Evolutionary conservation across 2,797 vertebrate genomes (phyloP), one percentile per base, ranked within the genome.

Genomic region (Malacoctenus gilli): DNA sequence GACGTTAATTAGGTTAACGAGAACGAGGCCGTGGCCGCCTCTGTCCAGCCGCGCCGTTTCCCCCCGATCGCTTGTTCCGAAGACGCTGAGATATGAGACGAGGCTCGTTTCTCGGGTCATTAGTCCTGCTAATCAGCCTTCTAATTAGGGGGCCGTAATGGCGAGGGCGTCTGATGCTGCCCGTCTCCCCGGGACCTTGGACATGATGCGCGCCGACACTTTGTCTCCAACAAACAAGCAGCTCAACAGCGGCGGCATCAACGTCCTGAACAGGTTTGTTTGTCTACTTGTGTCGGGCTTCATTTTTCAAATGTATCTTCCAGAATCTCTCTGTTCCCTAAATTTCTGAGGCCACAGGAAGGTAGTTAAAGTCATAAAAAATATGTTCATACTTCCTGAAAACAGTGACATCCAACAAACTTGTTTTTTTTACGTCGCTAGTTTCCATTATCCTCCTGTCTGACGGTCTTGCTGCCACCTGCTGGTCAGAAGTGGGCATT

Each of bases 51-150:
- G 42, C 6, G 51, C 65, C 1, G 52, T 13, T 46, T 2, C 42
- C 65, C 65, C 73, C 59, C 64, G 38, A 46, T 64, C 66, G 48
- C 41, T 19, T 2, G 2, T 51, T 54, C 44, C 65, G 64, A 47
- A 71, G 72, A 79, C 82, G 32, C 23, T 40, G 51, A 58, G 55
- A 81, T 77, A 72, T 64, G 76, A 77, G 60, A 62, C 74, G 77
- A 51, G 39, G 71, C 74, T 80, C 75, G 51, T 82, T 89, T 86
- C 75, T 80, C 62, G 86, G 87, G 77, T 85, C 88, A 78, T 89
- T 90, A 88, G 80, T 84, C 85, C 74, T 74, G 38, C 79, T 89
- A 88, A 89, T 89, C 82, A 86, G 79, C 65, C 62, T 71, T 76
- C 75, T 91, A 88, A 91, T 89, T 88, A 84, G 76, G 80, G 64